Evolutionary conservation across 1,140 invertebrate genomes (phyloP).

Genomic region (Trachymyrmex cornetzi): DNA sequence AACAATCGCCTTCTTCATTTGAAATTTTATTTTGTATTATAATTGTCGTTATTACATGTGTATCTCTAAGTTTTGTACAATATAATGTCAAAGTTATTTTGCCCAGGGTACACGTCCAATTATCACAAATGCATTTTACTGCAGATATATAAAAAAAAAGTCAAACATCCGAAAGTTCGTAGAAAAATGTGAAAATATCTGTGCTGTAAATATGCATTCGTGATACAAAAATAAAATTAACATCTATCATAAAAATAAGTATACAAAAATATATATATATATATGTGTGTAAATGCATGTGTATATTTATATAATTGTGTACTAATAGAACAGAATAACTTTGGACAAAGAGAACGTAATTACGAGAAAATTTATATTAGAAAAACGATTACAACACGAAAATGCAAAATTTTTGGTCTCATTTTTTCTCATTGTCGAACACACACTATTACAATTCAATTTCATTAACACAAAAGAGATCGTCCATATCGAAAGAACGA

Average conservation of each 20-base stretch:
- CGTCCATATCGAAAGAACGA: background rate
- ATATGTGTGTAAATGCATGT: background rate
- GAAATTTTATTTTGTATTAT: conserved; percentile 35
- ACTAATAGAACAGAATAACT: conserved; percentile 35
- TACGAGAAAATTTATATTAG: conserved; percentile 1
- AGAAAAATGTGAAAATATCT: background rate
- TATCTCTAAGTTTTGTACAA: conserved; percentile 35
- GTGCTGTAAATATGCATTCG: conserved; percentile 18
- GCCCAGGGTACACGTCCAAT: conserved; percentile 1
- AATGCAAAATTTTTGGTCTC: conserved; percentile 25
- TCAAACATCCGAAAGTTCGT: background rate
- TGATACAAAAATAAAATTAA: conserved; percentile 18
- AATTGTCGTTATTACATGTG: conserved; percentile 31
- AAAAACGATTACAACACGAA: background rate
- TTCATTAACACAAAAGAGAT: background rate
- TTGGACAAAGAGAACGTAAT: background rate
- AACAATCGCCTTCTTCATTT: background rate
- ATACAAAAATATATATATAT: conserved; percentile 22
- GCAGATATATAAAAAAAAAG: background rate
- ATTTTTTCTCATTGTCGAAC: background rate
- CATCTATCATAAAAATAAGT: conserved; percentile 16
- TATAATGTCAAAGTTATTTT: conserved; percentile 37
- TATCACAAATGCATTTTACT: conserved; percentile 20
- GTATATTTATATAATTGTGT: background rate
- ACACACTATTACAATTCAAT: background rate